Conservation (phyloP, 2,113 vertebrate species). For the Atrichornis clamosus region DNA sequence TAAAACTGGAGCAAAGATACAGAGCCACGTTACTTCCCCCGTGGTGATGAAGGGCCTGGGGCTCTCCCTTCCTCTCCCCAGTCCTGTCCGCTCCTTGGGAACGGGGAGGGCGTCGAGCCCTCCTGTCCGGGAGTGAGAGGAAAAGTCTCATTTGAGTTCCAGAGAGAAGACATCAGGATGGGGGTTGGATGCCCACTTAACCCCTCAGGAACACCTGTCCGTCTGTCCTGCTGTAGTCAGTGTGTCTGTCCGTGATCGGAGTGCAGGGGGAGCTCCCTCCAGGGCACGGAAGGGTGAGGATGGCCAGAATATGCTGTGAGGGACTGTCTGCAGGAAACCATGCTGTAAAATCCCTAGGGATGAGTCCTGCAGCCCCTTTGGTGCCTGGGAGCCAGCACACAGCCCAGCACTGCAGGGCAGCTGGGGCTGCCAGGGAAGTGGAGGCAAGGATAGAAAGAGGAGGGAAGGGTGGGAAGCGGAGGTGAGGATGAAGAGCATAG, state of each 20-base stretch:
- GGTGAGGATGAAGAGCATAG: fast-evolving
- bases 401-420: not conserved
- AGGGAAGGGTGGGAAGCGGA: not conserved
- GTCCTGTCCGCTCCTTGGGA: not conserved
- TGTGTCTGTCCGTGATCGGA: fast-evolving
- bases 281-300: not conserved
- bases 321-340: not conserved
- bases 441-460: not conserved
- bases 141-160: not conserved
- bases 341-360: fast-evolving
- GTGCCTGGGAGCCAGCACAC: not conserved
- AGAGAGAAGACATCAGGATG: not conserved
- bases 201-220: fast-evolving
- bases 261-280: not conserved
- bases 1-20: slow-evolving; percentile 1
- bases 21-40: not conserved
- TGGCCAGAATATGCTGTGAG: fast-evolving
- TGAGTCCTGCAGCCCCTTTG: not conserved
- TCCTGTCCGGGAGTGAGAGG: not conserved
- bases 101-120: fast-evolving
- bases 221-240: not conserved
- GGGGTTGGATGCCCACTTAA: not conserved
- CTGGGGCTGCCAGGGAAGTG: fast-evolving
- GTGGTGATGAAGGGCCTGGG: not conserved
- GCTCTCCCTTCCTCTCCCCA: slow-evolving; percentile 1